Base-by-base conservation (phyloP, 2,888 invertebrate species). In the Carcina quercana region DNA sequence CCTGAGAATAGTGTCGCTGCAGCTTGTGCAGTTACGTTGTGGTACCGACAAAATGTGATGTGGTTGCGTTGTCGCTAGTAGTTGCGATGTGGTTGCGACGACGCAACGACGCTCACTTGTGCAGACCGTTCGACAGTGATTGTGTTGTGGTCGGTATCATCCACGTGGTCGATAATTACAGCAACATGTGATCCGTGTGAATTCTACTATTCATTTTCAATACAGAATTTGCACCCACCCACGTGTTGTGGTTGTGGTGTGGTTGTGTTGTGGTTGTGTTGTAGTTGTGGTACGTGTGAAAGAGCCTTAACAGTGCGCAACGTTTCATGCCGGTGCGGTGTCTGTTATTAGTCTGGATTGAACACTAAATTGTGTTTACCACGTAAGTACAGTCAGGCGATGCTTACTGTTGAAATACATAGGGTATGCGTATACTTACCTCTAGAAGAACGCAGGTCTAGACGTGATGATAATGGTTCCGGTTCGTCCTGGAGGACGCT, bases 391-490 rank as follows among this genome's bases (percentile, higher is more conserved):
- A n/a, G n/a, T n/a, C n/a, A n/a, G n/a, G n/a, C n/a, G n/a, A n/a
- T n/a, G n/a, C n/a, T n/a, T n/a, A n/a, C n/a, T n/a, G n/a, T n/a
- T n/a, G n/a, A n/a, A n/a, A n/a, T n/a, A n/a, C n/a, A n/a, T n/a
- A n/a, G n/a, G n/a, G n/a, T n/a, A n/a, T n/a, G n/a, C n/a, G n/a
- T n/a, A n/a, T 24, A 24, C 11, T 34, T 11, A 80, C 83, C 82
- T 71, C 83, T 80, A 59, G 83, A 83, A 66, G 83, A 80, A 59
- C 83, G 82, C 42, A 83, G 70, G 64, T 83, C 83, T 42, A 83
- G 56, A 35, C 83, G 67, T 14, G 82, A 83, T 43, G 83, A 83
- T 33, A 83, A 51, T 15, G 83, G 80, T 41, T 83, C 83, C 1
- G 82, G 83, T 35, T 82, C 82, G 42, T 83, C 83, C 52, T 82